Percentiles rank a stretch among this genome's conserved stretches.
Evolutionary conservation across 2,113 vertebrate genomes (phyloP).

Genomic region (Trogon surrucura): DNA sequence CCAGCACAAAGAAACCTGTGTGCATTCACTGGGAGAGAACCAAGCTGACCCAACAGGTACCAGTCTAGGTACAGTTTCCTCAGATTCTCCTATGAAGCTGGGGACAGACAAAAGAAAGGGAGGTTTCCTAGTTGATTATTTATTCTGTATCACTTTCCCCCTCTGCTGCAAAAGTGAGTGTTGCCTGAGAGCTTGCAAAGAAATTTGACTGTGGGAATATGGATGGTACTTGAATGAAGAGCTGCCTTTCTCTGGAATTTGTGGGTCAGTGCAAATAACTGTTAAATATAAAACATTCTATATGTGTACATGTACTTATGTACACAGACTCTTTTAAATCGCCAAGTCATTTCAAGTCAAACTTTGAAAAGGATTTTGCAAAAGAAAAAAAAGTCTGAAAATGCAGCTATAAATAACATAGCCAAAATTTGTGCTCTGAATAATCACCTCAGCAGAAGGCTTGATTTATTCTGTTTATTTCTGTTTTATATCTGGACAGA

Average conservation of each 20-base stretch:
- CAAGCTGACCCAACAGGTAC: not conserved
- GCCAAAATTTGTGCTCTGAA: not conserved
- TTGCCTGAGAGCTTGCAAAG: not conserved
- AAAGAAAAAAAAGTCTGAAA: not conserved
- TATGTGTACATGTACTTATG: accelerated
- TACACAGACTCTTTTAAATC: not conserved
- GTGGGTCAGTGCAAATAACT: not conserved
- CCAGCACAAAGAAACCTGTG: not conserved
- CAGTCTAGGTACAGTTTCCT: not conserved
- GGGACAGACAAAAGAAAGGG: not conserved
- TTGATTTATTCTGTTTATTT: not conserved
- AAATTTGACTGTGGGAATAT: not conserved
- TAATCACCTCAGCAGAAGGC: not conserved
- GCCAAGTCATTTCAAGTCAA: not conserved
- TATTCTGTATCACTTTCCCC: not conserved
- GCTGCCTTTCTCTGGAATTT: not conserved
- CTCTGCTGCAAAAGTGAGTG: not conserved
- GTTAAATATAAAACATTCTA: not conserved
- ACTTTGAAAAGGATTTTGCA: not conserved
- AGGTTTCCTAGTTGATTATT: not conserved
- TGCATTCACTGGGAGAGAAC: not conserved
- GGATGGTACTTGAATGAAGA: not conserved
- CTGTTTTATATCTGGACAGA: not conserved
- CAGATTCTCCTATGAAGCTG: not conserved
- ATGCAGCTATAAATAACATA: not conserved